phyloP scores from a whole-genome alignment of 2,888 invertebrate genomes.

The Hoplodrina blanda region DNA sequence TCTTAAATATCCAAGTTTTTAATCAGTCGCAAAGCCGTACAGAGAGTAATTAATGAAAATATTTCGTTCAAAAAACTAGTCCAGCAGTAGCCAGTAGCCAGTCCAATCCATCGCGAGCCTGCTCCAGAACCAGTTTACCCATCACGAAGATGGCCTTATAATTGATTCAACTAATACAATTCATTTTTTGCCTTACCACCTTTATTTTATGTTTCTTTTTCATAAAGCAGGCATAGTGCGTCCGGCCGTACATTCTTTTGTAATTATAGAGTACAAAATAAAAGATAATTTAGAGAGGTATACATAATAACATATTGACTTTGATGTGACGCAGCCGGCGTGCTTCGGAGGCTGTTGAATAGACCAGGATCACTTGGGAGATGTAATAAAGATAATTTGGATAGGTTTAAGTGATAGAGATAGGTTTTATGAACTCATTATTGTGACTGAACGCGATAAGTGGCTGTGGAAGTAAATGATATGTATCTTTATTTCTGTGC shows the following conservation, averaged over 20 bases:
- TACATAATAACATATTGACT: conserved; percentile 73
- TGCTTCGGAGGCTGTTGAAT: conserved; percentile 14
- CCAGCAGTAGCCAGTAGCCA: conserved; percentile 66
- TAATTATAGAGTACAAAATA: conserved; percentile 81
- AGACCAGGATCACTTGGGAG: conserved; percentile 19
- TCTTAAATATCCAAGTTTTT: conserved; percentile 53
- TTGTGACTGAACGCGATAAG: conserved; percentile 29
- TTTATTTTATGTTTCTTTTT: conserved; percentile 71
- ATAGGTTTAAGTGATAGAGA: conserved; percentile 38
- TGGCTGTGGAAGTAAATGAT: conserved; percentile 4
- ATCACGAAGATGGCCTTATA: conserved; percentile 73
- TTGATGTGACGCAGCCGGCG: conserved; percentile 50
- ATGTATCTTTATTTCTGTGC: conserved; percentile 15
- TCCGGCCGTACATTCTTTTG: conserved; percentile 74
- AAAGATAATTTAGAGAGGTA: conserved; percentile 73
- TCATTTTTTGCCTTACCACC: conserved; percentile 74
- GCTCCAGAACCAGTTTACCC: conserved; percentile 72
- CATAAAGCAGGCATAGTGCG: conserved; percentile 58
- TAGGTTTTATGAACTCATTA: conserved; percentile 54
- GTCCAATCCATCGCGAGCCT: conserved; percentile 58
- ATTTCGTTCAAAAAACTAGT: conserved; percentile 61
- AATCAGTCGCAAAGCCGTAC: conserved; percentile 49
- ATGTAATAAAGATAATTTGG: conserved; percentile 47
- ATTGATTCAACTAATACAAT: conserved; percentile 78
- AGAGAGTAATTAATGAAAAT: conserved; percentile 61